A percentile compares a stretch with the other conserved stretches of the same genome.
Conservation (phyloP, 2,888 invertebrate species). For the Acronicta leporina region DNA sequence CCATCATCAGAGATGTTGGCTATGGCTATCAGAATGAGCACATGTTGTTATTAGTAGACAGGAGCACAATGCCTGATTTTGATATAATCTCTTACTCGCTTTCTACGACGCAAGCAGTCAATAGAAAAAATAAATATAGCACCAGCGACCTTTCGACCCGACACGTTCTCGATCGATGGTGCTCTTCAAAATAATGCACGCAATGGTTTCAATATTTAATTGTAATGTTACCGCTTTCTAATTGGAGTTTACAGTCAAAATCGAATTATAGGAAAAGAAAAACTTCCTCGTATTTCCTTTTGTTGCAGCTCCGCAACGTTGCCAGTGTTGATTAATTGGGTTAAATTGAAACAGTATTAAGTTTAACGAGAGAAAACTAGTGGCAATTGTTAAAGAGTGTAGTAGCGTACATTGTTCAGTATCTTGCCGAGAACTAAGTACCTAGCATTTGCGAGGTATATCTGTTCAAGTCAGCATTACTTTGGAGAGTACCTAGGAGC, state of each 20-base stretch:
- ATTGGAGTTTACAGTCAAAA: slow-evolving; percentile 41
- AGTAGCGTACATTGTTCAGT: slow-evolving; percentile 25
- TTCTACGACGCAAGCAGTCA: slow-evolving; percentile 1
- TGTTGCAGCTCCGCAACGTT: slow-evolving; percentile 40
- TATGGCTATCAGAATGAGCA: too few relatives aligned
- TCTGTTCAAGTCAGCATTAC: slow-evolving; percentile 29
- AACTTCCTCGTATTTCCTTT: slow-evolving; percentile 42
- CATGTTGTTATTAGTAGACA: not conserved
- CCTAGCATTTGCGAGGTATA: slow-evolving; percentile 25
- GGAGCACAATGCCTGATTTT: not conserved
- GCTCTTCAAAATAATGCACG: slow-evolving; percentile 56
- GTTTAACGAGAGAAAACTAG: slow-evolving; percentile 56
- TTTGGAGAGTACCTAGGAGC: slow-evolving; percentile 49
- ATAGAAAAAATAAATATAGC: slow-evolving; percentile 31
- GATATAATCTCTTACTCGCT: not conserved
- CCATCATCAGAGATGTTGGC: too few relatives aligned
- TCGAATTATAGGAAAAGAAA: slow-evolving; percentile 30
- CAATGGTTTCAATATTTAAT: slow-evolving; percentile 49
- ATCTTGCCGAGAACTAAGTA: slow-evolving; percentile 23
- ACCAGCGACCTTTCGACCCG: slow-evolving; percentile 65
- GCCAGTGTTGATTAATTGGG: slow-evolving; percentile 58
- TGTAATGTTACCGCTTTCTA: slow-evolving; percentile 56
- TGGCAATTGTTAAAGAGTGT: slow-evolving; percentile 48
- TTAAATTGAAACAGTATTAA: slow-evolving; percentile 57
- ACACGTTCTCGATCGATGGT: slow-evolving; percentile 64